These are phyloP conservation scores for Euzophera pinguis DNA, from an alignment of 2,888 invertebrate genomes.

Conservation along the genomic window DNA sequence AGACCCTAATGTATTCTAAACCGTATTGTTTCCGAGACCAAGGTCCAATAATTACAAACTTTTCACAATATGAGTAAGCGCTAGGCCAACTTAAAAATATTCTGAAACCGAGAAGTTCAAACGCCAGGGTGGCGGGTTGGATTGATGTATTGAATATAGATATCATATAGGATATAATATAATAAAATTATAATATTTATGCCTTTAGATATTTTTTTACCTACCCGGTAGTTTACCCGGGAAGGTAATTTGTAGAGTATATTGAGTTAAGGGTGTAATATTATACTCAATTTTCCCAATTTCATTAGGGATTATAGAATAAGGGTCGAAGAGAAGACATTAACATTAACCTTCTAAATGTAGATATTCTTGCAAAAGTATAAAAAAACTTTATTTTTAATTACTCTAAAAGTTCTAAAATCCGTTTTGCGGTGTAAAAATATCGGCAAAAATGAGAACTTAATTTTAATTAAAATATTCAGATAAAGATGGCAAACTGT, in stretches of 20 bases:
- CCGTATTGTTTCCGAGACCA: too few species aligned
- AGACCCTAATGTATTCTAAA: too few species aligned
- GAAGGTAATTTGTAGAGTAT: constrained; percentile 11
- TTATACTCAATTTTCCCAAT: background rate
- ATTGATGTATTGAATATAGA: too few species aligned
- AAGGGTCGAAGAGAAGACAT: constrained; percentile 17
- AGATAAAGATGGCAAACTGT: constrained; percentile 35
- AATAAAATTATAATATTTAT: too few species aligned
- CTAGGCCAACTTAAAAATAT: too few species aligned
- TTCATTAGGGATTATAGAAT: background rate
- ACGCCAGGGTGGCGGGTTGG: too few species aligned
- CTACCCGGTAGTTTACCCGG: too few species aligned
- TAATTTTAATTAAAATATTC: constrained; percentile 42
- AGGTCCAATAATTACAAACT: too few species aligned
- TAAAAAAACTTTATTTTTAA: background rate
- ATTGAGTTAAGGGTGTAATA: background rate
- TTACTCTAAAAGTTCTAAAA: background rate
- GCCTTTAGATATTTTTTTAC: too few species aligned
- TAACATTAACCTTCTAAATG: constrained; percentile 25
- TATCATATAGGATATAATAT: too few species aligned
- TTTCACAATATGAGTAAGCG: too few species aligned
- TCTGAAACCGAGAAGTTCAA: too few species aligned
- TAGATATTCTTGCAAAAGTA: background rate
- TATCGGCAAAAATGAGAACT: constrained; percentile 3
- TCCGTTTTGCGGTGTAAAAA: background rate